Conservation (phyloP, 35 echinoderm and acorn worm species). For the Antedon bifida region DNA sequence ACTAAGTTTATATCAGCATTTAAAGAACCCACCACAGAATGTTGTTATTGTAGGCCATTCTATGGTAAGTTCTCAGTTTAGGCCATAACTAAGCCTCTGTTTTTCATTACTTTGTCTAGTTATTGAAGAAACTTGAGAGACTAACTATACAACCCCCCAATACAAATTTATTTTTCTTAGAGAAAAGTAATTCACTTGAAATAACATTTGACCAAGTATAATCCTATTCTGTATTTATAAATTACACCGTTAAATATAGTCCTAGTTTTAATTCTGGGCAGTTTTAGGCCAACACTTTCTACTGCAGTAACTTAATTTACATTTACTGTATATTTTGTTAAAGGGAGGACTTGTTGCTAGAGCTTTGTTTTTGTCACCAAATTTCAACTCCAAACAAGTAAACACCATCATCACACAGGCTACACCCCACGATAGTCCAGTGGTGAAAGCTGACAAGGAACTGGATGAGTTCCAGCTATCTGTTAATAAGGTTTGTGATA, state of each 20-base stretch:
- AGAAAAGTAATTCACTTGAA: too few species aligned
- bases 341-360: conserved; percentile 82
- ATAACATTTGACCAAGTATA: too few species aligned
- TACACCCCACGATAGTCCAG: conserved; percentile 58
- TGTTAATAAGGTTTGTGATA: conserved; percentile 59
- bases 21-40: conserved; percentile 53
- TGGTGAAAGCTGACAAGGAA: conserved; percentile 40
- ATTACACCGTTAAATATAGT: too few species aligned
- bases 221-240: too few species aligned
- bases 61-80: conserved; percentile 52
- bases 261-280: too few species aligned
- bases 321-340: neutral
- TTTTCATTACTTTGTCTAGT: too few species aligned
- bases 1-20: conserved; percentile 39
- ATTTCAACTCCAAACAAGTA: conserved; percentile 48
- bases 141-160: too few species aligned
- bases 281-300: too few species aligned
- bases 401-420: conserved; percentile 92
- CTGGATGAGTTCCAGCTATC: conserved; percentile 42
- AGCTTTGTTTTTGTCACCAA: conserved; percentile 48
- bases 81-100: neutral
- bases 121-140: too few species aligned
- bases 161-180: too few species aligned
- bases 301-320: too few species aligned
- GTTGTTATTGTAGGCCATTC: conserved; percentile 78